Base-by-base conservation (phyloP, 2,113 vertebrate species). In the Sinocyclocheilus maitianheensis region DNA sequence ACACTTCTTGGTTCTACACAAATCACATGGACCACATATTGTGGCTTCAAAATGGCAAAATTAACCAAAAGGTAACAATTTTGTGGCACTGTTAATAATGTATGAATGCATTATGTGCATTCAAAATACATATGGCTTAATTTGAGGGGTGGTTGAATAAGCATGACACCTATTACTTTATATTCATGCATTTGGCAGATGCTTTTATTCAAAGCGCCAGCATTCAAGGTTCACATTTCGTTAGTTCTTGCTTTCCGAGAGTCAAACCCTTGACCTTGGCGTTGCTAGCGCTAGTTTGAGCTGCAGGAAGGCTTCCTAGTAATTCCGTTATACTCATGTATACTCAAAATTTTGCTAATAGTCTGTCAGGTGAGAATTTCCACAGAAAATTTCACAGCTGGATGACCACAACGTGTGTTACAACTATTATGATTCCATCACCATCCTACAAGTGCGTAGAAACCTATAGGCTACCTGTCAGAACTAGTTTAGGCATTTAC, bases 361-460 rank as follows among this genome's bases (percentile, higher is more conserved):
- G 5, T 60, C 4, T n/a, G 77, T 62, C 60, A 81, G 80, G 62
- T 67, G 24, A 81, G 43, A 81, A 51, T 26, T 60, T 34, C 34
- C 18, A 62, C 13, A n/a, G 55, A 79, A 62, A 20, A 14, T 79
- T 82, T 82, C 46, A 81, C 62, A 48, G 79, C 63, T 82, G 43
- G 80, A 11, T 82, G 80, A 69, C 80, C 46, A 43, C 4, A 20
- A 51, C 46, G 3, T 40, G 53, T 60, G 43, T 67, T 65, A 65
- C 43, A 67, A 82, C 63, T 82, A 82, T 26, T 30, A 5, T 13
- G 43, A 82, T 71, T 26, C 10, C 43, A 82, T 48, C 63, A 82
- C 63, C 16, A 5, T 53, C 63, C 63, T 26, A 34, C 63, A 51
- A 26, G 46, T 69, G 43, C 24, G 22, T 51, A 34, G 9, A 34